A percentile compares a stretch with the other conserved stretches of the same genome.
These are phyloP conservation scores for Megalonaias nervosa DNA, from an alignment of 1,140 invertebrate genomes.

Conservation along the genomic window DNA sequence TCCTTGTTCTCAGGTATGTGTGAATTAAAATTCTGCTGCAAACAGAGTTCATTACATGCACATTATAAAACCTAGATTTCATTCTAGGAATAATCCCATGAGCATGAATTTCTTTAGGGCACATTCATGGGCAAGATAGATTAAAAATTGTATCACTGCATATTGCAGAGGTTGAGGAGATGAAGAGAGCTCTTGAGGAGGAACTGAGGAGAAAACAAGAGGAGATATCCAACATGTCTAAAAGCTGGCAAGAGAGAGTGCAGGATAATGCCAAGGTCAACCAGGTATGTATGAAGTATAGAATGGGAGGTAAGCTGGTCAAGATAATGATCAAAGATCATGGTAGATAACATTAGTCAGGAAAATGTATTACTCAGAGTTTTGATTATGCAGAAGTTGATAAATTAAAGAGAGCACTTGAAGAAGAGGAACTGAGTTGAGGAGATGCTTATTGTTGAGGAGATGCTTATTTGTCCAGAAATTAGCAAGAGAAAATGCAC, in stretches of 20 bases:
- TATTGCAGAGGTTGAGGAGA: constrained; percentile 68
- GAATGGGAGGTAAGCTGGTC: not conserved
- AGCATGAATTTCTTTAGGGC: not conserved
- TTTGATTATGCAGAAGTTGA: not conserved
- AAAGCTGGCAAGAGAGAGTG: constrained; percentile 75
- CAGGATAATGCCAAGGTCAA: constrained; percentile 67
- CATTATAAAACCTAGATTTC: too few relatives aligned
- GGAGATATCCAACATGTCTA: constrained; percentile 75
- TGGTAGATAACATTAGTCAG: not conserved
- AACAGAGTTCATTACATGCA: not conserved
- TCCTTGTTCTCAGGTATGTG: too few relatives aligned
- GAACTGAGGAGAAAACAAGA: constrained; percentile 74
- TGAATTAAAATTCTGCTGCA: too few relatives aligned
- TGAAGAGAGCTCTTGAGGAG: constrained; percentile 73
- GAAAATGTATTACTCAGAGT: not conserved
- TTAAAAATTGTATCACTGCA: not conserved
- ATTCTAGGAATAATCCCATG: too few relatives aligned
- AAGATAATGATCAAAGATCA: not conserved
- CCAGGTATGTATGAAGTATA: constrained; percentile 17
- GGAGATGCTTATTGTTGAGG: too few relatives aligned
- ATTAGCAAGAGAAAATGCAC: too few relatives aligned
- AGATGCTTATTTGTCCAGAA: too few relatives aligned
- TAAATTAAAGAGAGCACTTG: not conserved
- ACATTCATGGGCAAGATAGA: not conserved
- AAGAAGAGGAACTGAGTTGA: too few relatives aligned